Evolutionary conservation across 2,797 vertebrate species (phyloP), one percentile per base, ranked within the genome.

Genomic region (Ispidina picta): DNA sequence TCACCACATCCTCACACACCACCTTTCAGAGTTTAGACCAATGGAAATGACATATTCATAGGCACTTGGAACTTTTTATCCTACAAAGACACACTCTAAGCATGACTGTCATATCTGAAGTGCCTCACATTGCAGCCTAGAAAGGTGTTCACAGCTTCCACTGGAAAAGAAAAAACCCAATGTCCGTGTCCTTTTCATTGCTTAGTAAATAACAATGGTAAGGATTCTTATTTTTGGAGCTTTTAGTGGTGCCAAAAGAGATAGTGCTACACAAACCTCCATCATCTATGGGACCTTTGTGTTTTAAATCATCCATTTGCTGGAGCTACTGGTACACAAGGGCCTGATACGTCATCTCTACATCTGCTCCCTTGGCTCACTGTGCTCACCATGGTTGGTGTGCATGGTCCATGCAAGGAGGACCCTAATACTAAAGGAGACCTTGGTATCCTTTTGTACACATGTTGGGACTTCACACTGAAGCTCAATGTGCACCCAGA

Each of bases 381-480:
- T 5, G 1, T 0, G 7, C 29, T 69, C 17, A 28, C 28, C 12
- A 5, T 0, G 0, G n/a, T 0, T 62, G 26, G 9, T 9, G 56
- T 64, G 12, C 31, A 8, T 15, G 41, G 28, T 13, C 51, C 56
- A 3, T 12, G 14, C 46, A 15, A 70, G 43, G 25, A 76, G 13
- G 5, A 6, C 21, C n/a, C 35, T 26, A 60, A 48, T 15, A 18
- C 43, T 44, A 17, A 35, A 52, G 17, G 10, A 44, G 9, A 10
- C 6, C 2, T 74, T 2, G 2, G 3, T 20, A 8, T 51, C 21
- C 51, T 31, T 44, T 25, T 41, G 10, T 8, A 19, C 33, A 37
- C 3, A 25, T 56, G 65, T 68, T 26, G 35, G 28, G 29, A 29
- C 54, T 43, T 77, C 9, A 12, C 9, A 13, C 17, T 78, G 10